These are phyloP conservation scores for Callyntrura guangdongensis DNA, from an alignment of 2,888 invertebrate species.

Conservation along the genomic window DNA sequence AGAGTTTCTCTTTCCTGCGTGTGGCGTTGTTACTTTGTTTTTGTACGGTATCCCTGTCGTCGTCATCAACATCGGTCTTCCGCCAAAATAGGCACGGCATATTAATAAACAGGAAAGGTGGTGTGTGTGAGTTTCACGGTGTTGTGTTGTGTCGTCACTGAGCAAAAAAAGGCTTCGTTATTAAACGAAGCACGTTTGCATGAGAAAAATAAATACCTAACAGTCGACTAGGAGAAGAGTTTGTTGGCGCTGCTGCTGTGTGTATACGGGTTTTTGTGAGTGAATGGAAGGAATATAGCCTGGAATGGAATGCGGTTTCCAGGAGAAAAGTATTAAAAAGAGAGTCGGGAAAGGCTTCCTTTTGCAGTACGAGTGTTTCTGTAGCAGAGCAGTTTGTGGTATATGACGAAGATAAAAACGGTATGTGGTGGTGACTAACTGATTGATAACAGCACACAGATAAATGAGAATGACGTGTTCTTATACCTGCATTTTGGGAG, in stretches of 20 bases:
- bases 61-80: not conserved
- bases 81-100: not conserved
- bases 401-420: too few species aligned
- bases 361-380: too few species aligned
- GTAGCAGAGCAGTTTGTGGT: too few species aligned
- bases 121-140: not conserved
- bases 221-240: not conserved
- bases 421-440: too few species aligned
- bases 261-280: not conserved
- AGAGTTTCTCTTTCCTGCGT: not conserved
- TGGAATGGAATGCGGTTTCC: too few species aligned
- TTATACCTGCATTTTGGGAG: too few species aligned
- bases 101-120: slow-evolving; percentile 23
- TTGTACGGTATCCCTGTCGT: slow-evolving; percentile 48
- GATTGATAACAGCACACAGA: too few species aligned
- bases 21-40: slow-evolving; percentile 30
- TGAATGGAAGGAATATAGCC: too few species aligned
- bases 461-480: too few species aligned
- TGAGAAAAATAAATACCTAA: not conserved
- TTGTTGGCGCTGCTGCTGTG: not conserved
- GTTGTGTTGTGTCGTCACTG: not conserved
- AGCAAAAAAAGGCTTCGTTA: slow-evolving; percentile 16
- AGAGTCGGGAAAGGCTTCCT: too few species aligned
- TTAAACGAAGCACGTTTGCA: not conserved
- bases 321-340: too few species aligned